phyloP scores from a whole-genome alignment of 1,140 invertebrate genomes.

The Yoshiicerus persimilis region DNA sequence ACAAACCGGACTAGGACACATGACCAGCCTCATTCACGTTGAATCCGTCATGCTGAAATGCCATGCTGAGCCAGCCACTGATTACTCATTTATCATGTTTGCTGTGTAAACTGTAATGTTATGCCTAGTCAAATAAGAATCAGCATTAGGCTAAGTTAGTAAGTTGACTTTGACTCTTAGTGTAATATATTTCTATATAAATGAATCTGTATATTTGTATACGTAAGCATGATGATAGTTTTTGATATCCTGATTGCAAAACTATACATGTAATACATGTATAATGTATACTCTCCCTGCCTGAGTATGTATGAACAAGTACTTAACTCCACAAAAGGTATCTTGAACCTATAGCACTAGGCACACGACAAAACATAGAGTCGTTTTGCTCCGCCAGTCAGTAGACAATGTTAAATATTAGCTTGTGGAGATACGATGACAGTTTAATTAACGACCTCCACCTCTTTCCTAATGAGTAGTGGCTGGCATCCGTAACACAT shows the following conservation, averaged over 20 bases:
- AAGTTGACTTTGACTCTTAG: not conserved
- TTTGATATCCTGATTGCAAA: too few species aligned
- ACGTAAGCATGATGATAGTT: too few species aligned
- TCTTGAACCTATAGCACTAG: not conserved
- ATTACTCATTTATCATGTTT: constrained; percentile 21
- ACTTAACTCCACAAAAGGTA: not conserved
- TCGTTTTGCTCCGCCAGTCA: not conserved
- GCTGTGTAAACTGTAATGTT: not conserved
- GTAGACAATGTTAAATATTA: constrained; percentile 6
- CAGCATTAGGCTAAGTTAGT: not conserved
- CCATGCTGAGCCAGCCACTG: not conserved
- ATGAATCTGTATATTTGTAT: too few species aligned
- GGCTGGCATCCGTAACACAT: not conserved
- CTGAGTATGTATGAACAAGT: too few species aligned
- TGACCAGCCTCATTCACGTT: not conserved
- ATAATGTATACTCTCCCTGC: too few species aligned
- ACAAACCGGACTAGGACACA: not conserved
- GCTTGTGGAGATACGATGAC: constrained; percentile 18
- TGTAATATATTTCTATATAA: not conserved
- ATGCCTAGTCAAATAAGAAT: not conserved
- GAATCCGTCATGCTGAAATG: not conserved
- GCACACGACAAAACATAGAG: not conserved
- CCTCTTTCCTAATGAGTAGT: not conserved
- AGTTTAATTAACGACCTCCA: constrained; percentile 12
- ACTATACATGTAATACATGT: too few species aligned